Conservation (phyloP, 2,113 vertebrate species). For the Polypterus bichir region DNA sequence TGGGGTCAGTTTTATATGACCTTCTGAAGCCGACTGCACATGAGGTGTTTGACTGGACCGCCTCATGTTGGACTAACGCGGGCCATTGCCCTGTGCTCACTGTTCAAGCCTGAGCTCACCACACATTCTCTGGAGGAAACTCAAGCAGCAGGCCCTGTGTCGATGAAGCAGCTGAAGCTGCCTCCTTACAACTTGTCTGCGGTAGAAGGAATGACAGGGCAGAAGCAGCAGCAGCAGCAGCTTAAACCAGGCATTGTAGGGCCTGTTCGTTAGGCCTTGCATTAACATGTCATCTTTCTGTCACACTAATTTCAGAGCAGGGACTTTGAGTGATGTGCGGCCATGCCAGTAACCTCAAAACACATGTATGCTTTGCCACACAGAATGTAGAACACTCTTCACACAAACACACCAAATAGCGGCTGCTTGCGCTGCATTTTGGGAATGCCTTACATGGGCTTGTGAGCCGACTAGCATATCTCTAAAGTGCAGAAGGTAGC, state of each 20-base stretch:
- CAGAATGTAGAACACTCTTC: constrained; percentile 26
- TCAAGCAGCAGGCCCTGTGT: too few relatives aligned
- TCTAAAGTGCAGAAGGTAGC: neutral
- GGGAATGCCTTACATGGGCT: constrained; percentile 23
- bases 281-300: neutral
- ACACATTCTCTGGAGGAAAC: too few relatives aligned
- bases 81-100: too few relatives aligned
- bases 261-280: neutral
- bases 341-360: constrained; percentile 33
- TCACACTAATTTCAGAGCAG: constrained; percentile 31
- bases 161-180: too few relatives aligned
- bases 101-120: too few relatives aligned
- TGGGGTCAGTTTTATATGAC: too few relatives aligned
- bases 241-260: too few relatives aligned
- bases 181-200: neutral
- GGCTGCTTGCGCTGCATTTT: constrained; percentile 19
- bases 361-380: constrained; percentile 32
- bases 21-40: too few relatives aligned
- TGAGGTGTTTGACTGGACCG: too few relatives aligned
- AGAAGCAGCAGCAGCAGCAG: neutral
- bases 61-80: too few relatives aligned
- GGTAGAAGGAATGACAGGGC: neutral
- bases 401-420: constrained; percentile 15
- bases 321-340: constrained; percentile 30
- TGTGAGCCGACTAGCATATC: constrained; percentile 12